These are phyloP conservation scores for Ganaspis brasiliensis DNA, from an alignment of 2,888 invertebrate species.

Conservation along the genomic window DNA sequence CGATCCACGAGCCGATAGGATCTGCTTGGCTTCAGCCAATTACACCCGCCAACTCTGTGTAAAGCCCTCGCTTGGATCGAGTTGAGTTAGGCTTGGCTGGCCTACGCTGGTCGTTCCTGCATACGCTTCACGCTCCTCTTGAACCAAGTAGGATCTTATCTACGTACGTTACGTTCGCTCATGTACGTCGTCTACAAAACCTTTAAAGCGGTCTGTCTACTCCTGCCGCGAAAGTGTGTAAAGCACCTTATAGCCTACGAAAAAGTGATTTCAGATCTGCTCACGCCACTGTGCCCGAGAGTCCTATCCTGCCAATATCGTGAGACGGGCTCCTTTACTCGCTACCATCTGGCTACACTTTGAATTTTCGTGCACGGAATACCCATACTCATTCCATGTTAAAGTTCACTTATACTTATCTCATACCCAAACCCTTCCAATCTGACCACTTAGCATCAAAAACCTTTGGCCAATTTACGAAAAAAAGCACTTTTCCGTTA, in stretches of 20 bases:
- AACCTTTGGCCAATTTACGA: neutral
- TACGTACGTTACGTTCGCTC: conserved; percentile 67
- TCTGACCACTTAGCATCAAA: conserved; percentile 32
- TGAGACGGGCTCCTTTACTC: conserved; percentile 51
- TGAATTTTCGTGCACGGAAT: conserved; percentile 59
- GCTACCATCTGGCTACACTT: conserved; percentile 50
- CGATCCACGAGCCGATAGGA: conserved; percentile 75
- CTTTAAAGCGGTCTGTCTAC: conserved; percentile 68
- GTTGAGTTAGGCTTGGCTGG: conserved; percentile 39
- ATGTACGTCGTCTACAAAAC: conserved; percentile 68
- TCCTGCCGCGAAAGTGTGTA: conserved; percentile 67
- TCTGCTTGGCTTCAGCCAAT: conserved; percentile 74
- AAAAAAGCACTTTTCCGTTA: neutral
- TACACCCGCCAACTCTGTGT: conserved; percentile 72
- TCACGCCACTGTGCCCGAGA: conserved; percentile 49
- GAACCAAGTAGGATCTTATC: conserved; percentile 72
- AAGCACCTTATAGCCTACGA: conserved; percentile 66
- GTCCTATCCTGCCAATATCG: conserved; percentile 52
- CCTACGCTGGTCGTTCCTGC: conserved; percentile 54
- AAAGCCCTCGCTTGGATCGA: conserved; percentile 46
- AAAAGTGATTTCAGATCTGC: conserved; percentile 63
- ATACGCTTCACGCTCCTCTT: conserved; percentile 61
- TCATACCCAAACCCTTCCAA: conserved; percentile 26
- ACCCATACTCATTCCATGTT: conserved; percentile 53
- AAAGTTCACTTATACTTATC: conserved; percentile 43